phyloP scores from a whole-genome alignment of 1,140 invertebrate genomes.

The Pseudomyrmex pallidus region DNA sequence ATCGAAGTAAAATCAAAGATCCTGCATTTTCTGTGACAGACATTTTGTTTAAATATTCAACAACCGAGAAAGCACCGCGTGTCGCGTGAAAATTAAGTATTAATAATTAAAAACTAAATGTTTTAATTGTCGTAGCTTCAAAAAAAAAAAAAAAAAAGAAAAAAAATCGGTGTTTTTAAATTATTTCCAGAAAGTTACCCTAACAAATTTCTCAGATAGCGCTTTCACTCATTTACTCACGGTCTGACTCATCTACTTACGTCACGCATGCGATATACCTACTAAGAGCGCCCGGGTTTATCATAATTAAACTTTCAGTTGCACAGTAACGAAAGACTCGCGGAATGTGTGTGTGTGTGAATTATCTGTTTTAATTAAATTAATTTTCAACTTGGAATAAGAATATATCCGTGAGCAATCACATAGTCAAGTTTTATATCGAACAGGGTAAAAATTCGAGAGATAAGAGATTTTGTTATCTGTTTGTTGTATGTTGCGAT shows the following conservation, averaged over 20 bases:
- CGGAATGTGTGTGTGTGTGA: no score
- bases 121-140: slow-evolving; percentile 34
- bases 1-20: not conserved
- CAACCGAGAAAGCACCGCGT: not conserved
- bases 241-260: slow-evolving; percentile 71
- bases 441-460: not conserved
- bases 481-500: not conserved
- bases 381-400: not conserved
- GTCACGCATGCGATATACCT: slow-evolving; percentile 66
- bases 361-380: no score
- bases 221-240: slow-evolving; percentile 26
- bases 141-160: no score
- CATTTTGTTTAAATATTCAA: not conserved
- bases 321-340: no score
- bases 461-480: not conserved
- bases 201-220: slow-evolving; percentile 66
- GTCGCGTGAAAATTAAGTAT: slow-evolving; percentile 29
- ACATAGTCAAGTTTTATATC: not conserved
- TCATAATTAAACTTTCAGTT: not conserved
- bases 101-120: not conserved
- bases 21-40: not conserved
- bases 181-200: slow-evolving; percentile 67
- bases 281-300: not conserved
- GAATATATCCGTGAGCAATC: not conserved
- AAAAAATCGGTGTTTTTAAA: slow-evolving; percentile 30